These are phyloP conservation scores for Sebastes taczanowskii DNA, from an alignment of 2,797 vertebrate genomes.

Conservation along the genomic window DNA sequence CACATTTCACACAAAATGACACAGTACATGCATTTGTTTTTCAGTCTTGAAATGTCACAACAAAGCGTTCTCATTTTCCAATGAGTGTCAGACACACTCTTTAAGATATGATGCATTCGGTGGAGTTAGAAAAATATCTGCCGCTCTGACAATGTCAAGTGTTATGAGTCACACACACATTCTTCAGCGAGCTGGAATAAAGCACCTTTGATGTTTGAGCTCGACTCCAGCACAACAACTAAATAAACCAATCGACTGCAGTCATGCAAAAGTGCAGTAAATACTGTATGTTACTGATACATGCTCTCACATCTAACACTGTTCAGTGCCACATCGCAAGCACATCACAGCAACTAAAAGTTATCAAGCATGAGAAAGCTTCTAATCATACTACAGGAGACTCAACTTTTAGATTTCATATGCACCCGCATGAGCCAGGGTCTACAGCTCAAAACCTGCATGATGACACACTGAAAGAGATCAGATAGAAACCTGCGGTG, in stretches of 20 bases:
- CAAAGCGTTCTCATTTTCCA: not conserved
- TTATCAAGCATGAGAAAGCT: not conserved
- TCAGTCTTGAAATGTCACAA: not conserved
- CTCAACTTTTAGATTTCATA: not conserved
- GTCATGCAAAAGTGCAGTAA: conserved; percentile 45
- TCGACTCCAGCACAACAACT: conserved; percentile 22
- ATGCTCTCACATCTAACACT: conserved; percentile 15
- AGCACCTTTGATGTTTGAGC: conserved; percentile 11
- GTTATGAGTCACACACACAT: conserved; percentile 9
- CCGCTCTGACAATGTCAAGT: not conserved
- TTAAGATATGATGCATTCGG: not conserved
- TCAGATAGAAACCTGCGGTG: conserved; percentile 17
- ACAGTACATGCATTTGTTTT: not conserved
- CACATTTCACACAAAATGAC: not conserved
- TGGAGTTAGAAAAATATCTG: conserved; percentile 19
- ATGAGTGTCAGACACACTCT: not conserved
- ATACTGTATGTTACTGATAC: not conserved
- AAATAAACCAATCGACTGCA: conserved; percentile 21
- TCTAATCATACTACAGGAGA: not conserved
- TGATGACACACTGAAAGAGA: conserved; percentile 5
- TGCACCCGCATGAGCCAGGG: not conserved
- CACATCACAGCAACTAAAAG: not conserved
- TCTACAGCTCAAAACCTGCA: not conserved
- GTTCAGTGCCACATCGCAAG: not conserved
- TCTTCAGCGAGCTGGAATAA: not conserved